Evolutionary conservation across 2,888 invertebrate genomes (phyloP).

Genomic region (Drosophila peninsularis): DNA sequence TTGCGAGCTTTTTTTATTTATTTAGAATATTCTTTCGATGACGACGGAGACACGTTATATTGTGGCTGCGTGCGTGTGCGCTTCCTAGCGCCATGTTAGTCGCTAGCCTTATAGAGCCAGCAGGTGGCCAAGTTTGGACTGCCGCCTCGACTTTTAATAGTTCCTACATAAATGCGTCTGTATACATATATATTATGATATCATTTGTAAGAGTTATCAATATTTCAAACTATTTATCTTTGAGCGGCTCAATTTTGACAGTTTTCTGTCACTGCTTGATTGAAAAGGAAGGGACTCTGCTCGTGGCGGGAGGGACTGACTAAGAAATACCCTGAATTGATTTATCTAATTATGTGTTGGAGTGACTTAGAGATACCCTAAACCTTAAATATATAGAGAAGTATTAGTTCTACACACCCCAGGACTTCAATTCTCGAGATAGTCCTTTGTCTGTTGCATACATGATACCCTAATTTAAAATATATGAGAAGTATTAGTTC

Average conservation of each 20-base stretch:
- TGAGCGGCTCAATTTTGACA: conserved; percentile 1
- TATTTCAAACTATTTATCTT: conserved; percentile 6
- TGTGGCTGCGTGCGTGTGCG: conserved; percentile 60
- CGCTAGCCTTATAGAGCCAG: conserved; percentile 35
- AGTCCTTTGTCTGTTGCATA: too few relatives aligned
- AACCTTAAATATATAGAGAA: too few relatives aligned
- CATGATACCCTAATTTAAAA: too few relatives aligned
- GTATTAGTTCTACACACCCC: too few relatives aligned
- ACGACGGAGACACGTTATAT: conserved; percentile 29
- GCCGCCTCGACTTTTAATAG: conserved; percentile 33
- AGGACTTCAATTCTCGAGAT: too few relatives aligned
- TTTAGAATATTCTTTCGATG: conserved; percentile 42
- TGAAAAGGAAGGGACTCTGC: conserved; percentile 16
- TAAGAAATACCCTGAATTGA: background rate
- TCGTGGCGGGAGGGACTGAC: background rate
- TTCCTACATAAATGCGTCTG: conserved; percentile 2
- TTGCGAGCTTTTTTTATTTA: conserved; percentile 41
- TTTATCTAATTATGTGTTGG: background rate
- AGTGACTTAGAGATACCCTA: too few relatives aligned
- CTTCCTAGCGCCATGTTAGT: conserved; percentile 69
- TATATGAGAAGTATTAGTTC: too few relatives aligned
- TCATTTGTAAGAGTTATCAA: conserved; percentile 2
- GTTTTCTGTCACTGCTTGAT: conserved; percentile 48
- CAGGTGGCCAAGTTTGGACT: conserved; percentile 33
- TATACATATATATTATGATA: background rate